phyloP scores from a whole-genome alignment of 1,140 invertebrate genomes.

The Scylla paramamosain region DNA sequence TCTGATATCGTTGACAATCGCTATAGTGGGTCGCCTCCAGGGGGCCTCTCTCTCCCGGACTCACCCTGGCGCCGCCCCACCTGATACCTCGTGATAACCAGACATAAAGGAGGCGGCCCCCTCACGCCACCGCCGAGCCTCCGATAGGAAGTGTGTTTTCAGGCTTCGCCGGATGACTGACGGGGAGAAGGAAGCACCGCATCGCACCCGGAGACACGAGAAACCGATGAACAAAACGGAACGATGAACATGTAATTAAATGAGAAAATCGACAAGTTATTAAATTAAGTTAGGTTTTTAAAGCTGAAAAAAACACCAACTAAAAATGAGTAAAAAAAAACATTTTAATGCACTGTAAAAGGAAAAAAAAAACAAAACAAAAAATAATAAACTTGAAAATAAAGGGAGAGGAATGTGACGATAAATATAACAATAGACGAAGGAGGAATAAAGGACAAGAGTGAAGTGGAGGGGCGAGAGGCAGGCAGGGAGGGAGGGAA shows the following conservation, averaged over 20 bases:
- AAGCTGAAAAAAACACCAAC: no score
- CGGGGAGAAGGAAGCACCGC: not conserved
- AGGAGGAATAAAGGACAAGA: not conserved
- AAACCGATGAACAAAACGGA: not conserved
- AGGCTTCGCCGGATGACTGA: not conserved
- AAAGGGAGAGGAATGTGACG: not conserved
- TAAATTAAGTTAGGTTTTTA: not conserved
- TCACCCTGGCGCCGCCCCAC: not conserved
- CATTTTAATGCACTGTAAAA: not conserved
- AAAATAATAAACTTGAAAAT: not conserved
- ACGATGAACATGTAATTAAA: not conserved
- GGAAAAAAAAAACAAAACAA: not conserved
- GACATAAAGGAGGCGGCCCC: not conserved
- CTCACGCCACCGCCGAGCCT: not conserved
- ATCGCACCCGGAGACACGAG: not conserved
- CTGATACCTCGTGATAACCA: slow-evolving; percentile 13
- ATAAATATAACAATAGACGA: slow-evolving; percentile 8
- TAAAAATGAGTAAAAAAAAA: not conserved
- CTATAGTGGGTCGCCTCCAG: slow-evolving; percentile 25
- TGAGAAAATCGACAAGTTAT: not conserved
- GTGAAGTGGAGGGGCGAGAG: not conserved
- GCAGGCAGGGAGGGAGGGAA: not conserved
- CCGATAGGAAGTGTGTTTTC: slow-evolving; percentile 21
- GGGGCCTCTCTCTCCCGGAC: not conserved
- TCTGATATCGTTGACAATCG: slow-evolving; percentile 48